Evolutionary conservation across 2,888 invertebrate genomes (phyloP).

Genomic region (Stictocephala bisonia): DNA sequence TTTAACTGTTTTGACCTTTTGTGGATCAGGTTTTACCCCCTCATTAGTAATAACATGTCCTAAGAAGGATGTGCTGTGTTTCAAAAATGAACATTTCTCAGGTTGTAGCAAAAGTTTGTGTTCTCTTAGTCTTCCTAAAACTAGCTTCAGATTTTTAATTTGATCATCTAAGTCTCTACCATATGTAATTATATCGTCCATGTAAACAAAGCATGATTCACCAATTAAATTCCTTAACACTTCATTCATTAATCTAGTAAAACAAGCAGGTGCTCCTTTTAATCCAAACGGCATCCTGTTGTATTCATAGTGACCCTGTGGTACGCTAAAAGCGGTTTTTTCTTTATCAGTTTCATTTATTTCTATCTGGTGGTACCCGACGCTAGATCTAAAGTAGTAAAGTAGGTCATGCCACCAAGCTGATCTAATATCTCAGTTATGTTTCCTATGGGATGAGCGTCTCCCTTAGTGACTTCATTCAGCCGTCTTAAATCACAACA

Average conservation of each 20-base stretch:
- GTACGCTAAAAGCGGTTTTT: slow-evolving; percentile 28
- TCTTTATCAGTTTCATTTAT: slow-evolving; percentile 16
- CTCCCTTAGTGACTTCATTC: slow-evolving; percentile 29
- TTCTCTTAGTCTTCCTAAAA: slow-evolving; percentile 20
- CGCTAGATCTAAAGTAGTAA: slow-evolving; percentile 21
- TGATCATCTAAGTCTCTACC: slow-evolving; percentile 12
- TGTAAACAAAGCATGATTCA: slow-evolving; percentile 4
- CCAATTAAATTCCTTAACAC: slow-evolving; percentile 1
- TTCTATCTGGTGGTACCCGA: slow-evolving; percentile 40
- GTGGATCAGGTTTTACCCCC: not conserved
- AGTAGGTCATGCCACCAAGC: slow-evolving; percentile 11
- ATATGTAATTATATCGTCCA: slow-evolving; percentile 34
- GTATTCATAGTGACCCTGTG: not conserved
- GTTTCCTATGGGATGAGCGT: slow-evolving; percentile 1
- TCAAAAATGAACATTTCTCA: slow-evolving; percentile 6
- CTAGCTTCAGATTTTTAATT: not conserved
- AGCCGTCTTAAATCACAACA: slow-evolving; percentile 11
- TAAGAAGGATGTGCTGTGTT: not conserved
- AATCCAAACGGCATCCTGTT: slow-evolving; percentile 23
- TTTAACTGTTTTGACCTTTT: not conserved
- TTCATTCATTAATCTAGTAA: slow-evolving; percentile 5
- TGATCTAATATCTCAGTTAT: slow-evolving; percentile 6
- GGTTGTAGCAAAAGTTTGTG: not conserved
- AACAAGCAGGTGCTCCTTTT: slow-evolving; percentile 4
- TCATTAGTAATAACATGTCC: not conserved